Conservation (phyloP, 1,140 invertebrate genomes). For the Kradibia gibbosae region DNA sequence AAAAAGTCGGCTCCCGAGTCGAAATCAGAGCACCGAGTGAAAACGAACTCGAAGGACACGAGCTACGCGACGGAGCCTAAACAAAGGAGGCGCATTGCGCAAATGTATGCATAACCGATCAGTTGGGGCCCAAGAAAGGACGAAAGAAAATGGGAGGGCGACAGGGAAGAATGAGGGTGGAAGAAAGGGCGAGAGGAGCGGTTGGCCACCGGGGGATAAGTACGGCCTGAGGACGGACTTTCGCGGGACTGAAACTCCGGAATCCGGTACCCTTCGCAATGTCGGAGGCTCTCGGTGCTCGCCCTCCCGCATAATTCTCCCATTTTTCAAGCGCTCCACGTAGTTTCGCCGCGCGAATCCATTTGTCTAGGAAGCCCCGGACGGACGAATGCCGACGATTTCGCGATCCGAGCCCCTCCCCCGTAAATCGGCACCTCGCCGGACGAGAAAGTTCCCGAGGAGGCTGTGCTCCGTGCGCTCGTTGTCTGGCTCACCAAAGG, state of each 20-base stretch:
- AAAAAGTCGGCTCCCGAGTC: neutral
- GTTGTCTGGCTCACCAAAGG: neutral
- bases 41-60: neutral
- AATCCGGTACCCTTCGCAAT: neutral
- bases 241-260: no score
- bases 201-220: neutral
- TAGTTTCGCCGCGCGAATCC: slow-evolving; percentile 14
- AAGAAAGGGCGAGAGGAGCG: neutral
- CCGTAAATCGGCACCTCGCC: neutral
- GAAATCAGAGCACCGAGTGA: neutral
- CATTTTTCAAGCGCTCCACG: slow-evolving; percentile 14
- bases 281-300: no score
- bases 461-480: neutral
- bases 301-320: neutral
- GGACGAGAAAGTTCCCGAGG: neutral
- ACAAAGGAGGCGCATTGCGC: slow-evolving; percentile 8
- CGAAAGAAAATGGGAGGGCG: neutral
- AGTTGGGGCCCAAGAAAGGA: neutral
- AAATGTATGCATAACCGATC: neutral
- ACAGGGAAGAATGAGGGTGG: neutral
- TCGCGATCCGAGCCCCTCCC: neutral
- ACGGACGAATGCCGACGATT: slow-evolving; percentile 19
- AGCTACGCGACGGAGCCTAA: neutral
- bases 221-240: no score
- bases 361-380: neutral